Base-by-base conservation (phyloP, 2,888 invertebrate genomes). In the Cremastinae sp. region DNA sequence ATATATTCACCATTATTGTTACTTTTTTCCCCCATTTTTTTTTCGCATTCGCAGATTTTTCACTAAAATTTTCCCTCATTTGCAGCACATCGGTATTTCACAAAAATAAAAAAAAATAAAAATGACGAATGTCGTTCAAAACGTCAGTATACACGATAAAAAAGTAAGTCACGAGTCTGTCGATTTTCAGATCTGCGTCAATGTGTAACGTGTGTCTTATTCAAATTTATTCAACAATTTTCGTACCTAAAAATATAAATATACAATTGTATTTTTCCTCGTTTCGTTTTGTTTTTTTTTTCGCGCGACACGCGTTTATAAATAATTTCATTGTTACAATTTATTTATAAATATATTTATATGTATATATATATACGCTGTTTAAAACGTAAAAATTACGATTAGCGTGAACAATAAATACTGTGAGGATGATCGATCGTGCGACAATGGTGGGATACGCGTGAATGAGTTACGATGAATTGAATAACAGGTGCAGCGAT, bases 401-500 rank as follows among this genome's bases (percentile, higher is more conserved):
- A 73, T 54, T 65, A 74, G 59, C 14, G 64, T 47, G 59, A 53
- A 70, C 47, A 76, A 80, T 79, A 80, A 80, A 80, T 80, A 81
- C 79, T 79, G 72, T 77, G 79, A 74, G 69, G 70, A 82, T 83
- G 82, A 81, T 78, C 78, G 80, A 80, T 81, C 78, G 82, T 81
- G 81, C 73, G 66, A 75, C 71, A 73, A 78, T 54, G 69, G 77
- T 74, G 76, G 78, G 75, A 71, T 73, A 53, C 9, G 56, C 56
- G 58, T 58, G 70, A 56, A 58, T 68, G 59, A 71, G 34, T 62
- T 41, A 36, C 53, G 22, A 65, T 65, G 58, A 56, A 56, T 64
- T 51, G 58, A 59, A 70, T 62, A 73, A 61, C 43, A 49, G 64
- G 49, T 53, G 47, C 12, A 58, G 16, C 36, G 34, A 20, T 38